phyloP scores from a whole-genome alignment of 2,888 invertebrate genomes.

The Lathronympha strigana region DNA sequence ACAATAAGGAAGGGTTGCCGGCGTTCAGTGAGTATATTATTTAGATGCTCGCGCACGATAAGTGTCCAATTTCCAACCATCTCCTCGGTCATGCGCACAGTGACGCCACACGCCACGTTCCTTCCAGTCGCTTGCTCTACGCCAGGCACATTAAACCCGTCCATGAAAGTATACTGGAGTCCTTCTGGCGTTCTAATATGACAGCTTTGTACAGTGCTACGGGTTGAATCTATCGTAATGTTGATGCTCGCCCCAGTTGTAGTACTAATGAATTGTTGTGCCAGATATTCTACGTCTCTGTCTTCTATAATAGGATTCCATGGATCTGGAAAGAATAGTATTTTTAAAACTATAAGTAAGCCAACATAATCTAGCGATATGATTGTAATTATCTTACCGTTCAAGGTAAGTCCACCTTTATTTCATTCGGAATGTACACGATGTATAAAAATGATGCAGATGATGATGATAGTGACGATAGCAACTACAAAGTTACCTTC shows the following conservation, averaged over 20 bases:
- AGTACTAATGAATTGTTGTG: constrained; percentile 20
- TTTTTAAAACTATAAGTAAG: too few species aligned
- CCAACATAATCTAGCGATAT: too few species aligned
- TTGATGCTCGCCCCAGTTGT: constrained; percentile 12
- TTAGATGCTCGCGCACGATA: constrained; percentile 20
- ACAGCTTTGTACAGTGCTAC: constrained; percentile 24
- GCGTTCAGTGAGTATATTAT: constrained; percentile 4
- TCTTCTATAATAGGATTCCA: constrained; percentile 38
- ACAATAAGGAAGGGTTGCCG: constrained; percentile 21
- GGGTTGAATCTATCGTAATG: neutral
- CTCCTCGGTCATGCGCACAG: constrained; percentile 21
- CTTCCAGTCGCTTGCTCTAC: constrained; percentile 3
- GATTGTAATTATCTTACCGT: too few species aligned
- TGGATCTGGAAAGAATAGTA: constrained; percentile 28
- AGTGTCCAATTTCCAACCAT: constrained; percentile 32
- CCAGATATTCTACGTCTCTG: constrained; percentile 21
- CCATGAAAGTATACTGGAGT: constrained; percentile 23
- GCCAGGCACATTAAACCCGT: constrained; percentile 24
- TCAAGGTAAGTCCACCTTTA: too few species aligned
- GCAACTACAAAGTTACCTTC: constrained; percentile 33
- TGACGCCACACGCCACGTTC: constrained; percentile 23
- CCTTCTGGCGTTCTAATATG: constrained; percentile 34
- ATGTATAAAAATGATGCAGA: too few species aligned
- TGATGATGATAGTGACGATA: too few species aligned
- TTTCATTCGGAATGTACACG: too few species aligned